Evolutionary conservation across 2,888 invertebrate genomes (phyloP), one percentile per base, ranked within the genome.

Genomic region (Ernsta delagoae): DNA sequence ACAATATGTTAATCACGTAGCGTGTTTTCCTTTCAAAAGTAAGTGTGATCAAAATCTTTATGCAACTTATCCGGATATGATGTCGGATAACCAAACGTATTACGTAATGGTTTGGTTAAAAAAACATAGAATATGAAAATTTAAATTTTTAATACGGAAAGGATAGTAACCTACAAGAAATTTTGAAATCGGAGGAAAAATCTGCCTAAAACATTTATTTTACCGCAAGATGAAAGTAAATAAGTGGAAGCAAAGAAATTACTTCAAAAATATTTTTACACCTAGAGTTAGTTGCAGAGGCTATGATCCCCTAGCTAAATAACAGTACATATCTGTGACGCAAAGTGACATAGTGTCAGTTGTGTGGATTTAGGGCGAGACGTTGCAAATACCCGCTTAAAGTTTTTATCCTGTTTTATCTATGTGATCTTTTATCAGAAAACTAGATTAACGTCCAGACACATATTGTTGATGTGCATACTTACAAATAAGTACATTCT

Each of bases 41-140:
- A 66, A 41, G 50, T 66, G 59, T 66, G 66, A 59, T 41, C 6
- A 60, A 53, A 59, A 59, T 66, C 31, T 59, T 43, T 50, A 53
- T 66, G 59, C 16, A n/a, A 12, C 5, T 31, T 41, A 31, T 41
- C 41, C 53, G 12, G 8, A 59, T 59, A 59, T 16, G 59, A 59
- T 6, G 39, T 39, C 66, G 31, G 50, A 34, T n/a, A 50, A 59
- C 50, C 31, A 4, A 4, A 31, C 4, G 53, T 65, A 34, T 36
- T 39, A 12, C 56, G 31, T 65, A 45, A 59, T 59, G 24, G 11
- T 59, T 36, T 39, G 39, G 39, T 8, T 39, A 7, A 39, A 39
- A 7, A 7, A 39, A 7, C 4, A 4, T 6, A 39, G 39, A 31
- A 31, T 31, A 31, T 31, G 31, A 31, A 31, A 1, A 16, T 16